Percentiles rank a stretch among this genome's conserved stretches.
Conservation (phyloP, 2,113 vertebrate genomes). For the Garra rufa region DNA sequence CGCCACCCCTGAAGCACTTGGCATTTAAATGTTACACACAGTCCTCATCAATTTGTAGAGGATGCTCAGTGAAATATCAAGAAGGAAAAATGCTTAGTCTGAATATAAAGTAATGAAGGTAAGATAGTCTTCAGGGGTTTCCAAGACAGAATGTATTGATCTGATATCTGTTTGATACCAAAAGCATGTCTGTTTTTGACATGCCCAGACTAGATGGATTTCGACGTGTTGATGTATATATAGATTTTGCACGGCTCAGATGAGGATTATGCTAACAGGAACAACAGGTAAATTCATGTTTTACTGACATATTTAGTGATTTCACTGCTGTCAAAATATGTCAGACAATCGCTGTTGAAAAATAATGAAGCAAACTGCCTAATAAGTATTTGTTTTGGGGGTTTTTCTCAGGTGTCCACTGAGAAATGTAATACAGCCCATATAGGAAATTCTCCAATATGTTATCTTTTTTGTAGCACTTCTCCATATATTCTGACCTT, state of each 20-base stretch:
- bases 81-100: constrained; percentile 4
- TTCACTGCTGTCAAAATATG: neutral
- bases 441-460: neutral
- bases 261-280: neutral
- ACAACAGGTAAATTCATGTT: neutral
- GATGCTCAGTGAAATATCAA: constrained; percentile 7
- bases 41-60: neutral
- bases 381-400: neutral
- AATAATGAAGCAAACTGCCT: neutral
- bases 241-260: neutral
- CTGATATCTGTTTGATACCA: neutral
- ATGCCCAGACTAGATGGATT: neutral
- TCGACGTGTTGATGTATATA: neutral
- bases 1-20: constrained; percentile 3
- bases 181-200: neutral
- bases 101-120: neutral
- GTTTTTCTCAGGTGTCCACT: neutral
- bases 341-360: neutral
- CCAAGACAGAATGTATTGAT: neutral
- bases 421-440: neutral
- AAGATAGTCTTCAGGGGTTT: neutral
- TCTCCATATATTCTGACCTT: neutral
- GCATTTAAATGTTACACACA: constrained; percentile 9
- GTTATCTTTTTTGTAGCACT: neutral
- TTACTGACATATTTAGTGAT: neutral